phyloP scores from a whole-genome alignment of 2,797 vertebrate species.

The Chrosomus eos region DNA sequence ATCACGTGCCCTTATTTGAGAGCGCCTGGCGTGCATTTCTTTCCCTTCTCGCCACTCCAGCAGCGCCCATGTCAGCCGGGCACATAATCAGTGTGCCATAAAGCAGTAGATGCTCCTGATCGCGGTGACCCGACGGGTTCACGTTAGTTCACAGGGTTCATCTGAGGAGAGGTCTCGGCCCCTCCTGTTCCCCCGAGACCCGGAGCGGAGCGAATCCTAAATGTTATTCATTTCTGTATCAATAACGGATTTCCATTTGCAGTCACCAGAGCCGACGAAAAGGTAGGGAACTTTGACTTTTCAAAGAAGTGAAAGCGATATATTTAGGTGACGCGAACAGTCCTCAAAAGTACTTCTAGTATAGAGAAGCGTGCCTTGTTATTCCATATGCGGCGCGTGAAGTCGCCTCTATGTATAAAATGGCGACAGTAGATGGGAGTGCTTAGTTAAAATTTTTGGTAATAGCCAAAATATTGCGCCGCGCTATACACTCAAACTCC shows the following conservation, averaged over 20 bases:
- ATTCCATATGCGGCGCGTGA: conserved; percentile 74
- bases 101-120: conserved; percentile 77
- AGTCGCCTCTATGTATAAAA: conserved; percentile 85
- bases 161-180: conserved; percentile 81
- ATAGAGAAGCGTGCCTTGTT: conserved; percentile 63
- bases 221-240: conserved; percentile 80
- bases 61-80: conserved; percentile 68
- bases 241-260: conserved; percentile 76
- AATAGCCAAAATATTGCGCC: conserved; percentile 46
- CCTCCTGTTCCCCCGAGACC: conserved; percentile 76
- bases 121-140: conserved; percentile 80
- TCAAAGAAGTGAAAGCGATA: conserved; percentile 70
- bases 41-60: conserved; percentile 49
- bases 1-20: conserved; percentile 77
- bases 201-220: conserved; percentile 77
- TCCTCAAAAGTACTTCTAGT: conserved; percentile 57
- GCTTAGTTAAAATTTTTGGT: conserved; percentile 68
- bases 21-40: conserved; percentile 58
- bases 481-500: conserved; percentile 42
- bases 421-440: conserved; percentile 83
- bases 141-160: conserved; percentile 82
- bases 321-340: conserved; percentile 58
- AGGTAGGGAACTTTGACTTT: conserved; percentile 66
- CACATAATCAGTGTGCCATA: conserved; percentile 68
- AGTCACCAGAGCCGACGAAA: conserved; percentile 68